Base-by-base conservation (phyloP, 1,140 invertebrate genomes). In the Scaptomyza montana region DNA sequence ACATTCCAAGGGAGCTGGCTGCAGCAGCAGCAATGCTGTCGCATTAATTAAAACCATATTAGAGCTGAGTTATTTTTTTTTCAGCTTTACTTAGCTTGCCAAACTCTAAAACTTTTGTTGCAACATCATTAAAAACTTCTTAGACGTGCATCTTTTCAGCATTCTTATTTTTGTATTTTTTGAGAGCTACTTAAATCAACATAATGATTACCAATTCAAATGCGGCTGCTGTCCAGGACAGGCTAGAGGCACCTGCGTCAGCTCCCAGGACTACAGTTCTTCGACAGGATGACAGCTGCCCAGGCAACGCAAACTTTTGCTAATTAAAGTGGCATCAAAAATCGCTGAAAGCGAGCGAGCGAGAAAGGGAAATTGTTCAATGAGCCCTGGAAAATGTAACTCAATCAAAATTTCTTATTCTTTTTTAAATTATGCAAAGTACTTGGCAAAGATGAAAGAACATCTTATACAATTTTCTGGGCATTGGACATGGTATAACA, bases 71-170 rank as follows among this genome's bases (percentile, higher is more conserved):
- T 25, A 33, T 33, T 33, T 51, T 62, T 63, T 68, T 57, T 67
- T 30, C 7, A 41, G 8, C n/a, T 50, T 49, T 47, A 62, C 54
- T 51, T 62, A 41, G n/a, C 39, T 41, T 41, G 39, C 21, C n/a
- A 55, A 51, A 59, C 36, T 53, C 50, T 55, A 67, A 36, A 86
- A 78, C 75, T 76, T 78, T 69, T 36, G 61, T 66, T 75, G 70
- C 82, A 82, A 71, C 82, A 87, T 87, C 82, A 86, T 86, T 87
- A 86, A 86, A 87, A 86, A 87, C 78, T 87, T 86, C 82, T 86
- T 78, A 87, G 72, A 43, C 54, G 46, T 57, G 61, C 39, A 46
- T 43, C 25, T 45, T 19, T 30, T 53, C 12, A 50, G 21, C 7
- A 28, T 33, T 43, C 30, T 56, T 57, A 33, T 53, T 65, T 36